These are phyloP conservation scores for Artibeus lituratus DNA, from an alignment of 2,797 vertebrate genomes.

Conservation along the genomic window DNA sequence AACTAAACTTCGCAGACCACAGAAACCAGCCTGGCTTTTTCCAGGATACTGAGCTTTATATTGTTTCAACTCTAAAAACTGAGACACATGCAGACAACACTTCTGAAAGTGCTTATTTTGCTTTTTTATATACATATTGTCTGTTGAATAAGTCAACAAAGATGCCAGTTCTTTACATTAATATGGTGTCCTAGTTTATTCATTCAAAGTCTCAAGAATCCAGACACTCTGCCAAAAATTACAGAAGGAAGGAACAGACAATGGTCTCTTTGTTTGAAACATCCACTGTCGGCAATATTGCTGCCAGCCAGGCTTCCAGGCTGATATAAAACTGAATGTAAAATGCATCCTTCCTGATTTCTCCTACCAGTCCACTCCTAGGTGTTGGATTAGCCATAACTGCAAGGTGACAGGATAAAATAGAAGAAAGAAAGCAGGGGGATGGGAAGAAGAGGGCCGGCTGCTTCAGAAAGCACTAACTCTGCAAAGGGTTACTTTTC, in stretches of 20 bases:
- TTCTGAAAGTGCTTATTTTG: slow-evolving; percentile 55
- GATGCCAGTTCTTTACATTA: slow-evolving; percentile 52
- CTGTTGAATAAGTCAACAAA: slow-evolving; percentile 63
- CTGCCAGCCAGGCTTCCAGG: slow-evolving; percentile 45
- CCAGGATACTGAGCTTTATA: neutral
- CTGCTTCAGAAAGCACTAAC: neutral
- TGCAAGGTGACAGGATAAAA: slow-evolving; percentile 58
- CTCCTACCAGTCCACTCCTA: neutral
- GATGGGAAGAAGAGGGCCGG: neutral
- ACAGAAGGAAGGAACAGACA: slow-evolving; percentile 70
- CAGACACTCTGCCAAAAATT: slow-evolving; percentile 67
- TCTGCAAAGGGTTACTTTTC: slow-evolving; percentile 73
- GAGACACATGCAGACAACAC: neutral
- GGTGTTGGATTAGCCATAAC: neutral
- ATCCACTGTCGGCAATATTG: slow-evolving; percentile 45
- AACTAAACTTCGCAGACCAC: slow-evolving; percentile 27
- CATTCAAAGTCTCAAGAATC: slow-evolving; percentile 56
- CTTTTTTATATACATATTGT: slow-evolving; percentile 35
- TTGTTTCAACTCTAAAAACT: slow-evolving; percentile 32
- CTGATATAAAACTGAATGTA: slow-evolving; percentile 37
- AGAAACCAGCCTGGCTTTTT: neutral
- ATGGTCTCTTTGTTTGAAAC: slow-evolving; percentile 53
- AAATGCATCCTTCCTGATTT: neutral
- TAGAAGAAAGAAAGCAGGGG: neutral
- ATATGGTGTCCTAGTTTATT: slow-evolving; percentile 45